A percentile compares a stretch with the other conserved stretches of the same genome.
These are phyloP conservation scores for Drosophila murphyi DNA, from an alignment of 1,140 invertebrate genomes.

Conservation along the genomic window DNA sequence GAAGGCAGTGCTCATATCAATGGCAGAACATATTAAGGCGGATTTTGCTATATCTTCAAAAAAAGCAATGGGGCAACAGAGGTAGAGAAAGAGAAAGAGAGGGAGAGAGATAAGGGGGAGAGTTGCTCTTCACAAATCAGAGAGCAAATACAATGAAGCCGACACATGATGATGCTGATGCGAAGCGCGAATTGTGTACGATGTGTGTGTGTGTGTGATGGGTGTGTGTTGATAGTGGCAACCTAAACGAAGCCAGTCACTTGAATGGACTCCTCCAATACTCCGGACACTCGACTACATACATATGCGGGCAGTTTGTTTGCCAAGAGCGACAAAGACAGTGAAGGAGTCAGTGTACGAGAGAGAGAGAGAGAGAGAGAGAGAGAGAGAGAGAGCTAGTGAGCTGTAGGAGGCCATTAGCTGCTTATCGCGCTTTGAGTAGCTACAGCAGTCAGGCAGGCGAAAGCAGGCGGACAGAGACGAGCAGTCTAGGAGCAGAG, in stretches of 20 bases:
- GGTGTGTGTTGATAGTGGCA: conserved; percentile 60
- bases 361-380: conserved; percentile 33
- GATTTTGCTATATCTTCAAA: conserved; percentile 59
- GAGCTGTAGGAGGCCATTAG: conserved; percentile 72
- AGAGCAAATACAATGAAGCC: conserved; percentile 77
- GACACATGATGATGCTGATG: conserved; percentile 40
- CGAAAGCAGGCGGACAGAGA: neutral
- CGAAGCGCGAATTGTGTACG: conserved; percentile 11
- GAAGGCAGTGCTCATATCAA: conserved; percentile 55
- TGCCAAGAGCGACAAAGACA: conserved; percentile 11
- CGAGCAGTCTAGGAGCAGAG: neutral
- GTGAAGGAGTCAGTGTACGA: neutral
- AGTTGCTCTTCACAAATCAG: conserved; percentile 73
- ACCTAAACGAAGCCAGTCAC: conserved; percentile 37
- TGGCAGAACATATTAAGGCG: conserved; percentile 74
- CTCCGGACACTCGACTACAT: conserved; percentile 7
- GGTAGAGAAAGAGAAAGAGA: neutral
- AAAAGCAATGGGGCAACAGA: too few species aligned
- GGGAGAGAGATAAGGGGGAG: neutral
- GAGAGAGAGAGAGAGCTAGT: conserved; percentile 16
- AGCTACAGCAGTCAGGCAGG: conserved; percentile 24
- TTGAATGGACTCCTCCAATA: conserved; percentile 52
- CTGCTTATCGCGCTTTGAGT: conserved; percentile 78
- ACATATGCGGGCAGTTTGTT: conserved; percentile 46
- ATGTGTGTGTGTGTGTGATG: conserved; percentile 17